Conservation (phyloP, 53 echinoderm and acorn worm genomes). For the Hippasteria phrygiana region DNA sequence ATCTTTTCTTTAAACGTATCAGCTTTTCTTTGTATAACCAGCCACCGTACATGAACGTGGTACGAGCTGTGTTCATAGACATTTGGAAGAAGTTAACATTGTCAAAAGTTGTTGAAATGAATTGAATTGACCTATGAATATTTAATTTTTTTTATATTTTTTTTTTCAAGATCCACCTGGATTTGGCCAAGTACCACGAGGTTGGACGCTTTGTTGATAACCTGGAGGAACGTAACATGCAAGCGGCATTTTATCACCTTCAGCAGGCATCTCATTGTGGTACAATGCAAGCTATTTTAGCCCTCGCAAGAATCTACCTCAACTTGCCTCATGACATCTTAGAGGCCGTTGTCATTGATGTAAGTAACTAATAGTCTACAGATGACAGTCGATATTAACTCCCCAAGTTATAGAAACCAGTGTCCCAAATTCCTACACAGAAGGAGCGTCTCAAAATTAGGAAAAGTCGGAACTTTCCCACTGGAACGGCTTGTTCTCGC, state of each 20-base stretch:
- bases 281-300: slow-evolving; percentile 80
- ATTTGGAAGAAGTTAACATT: too few species aligned
- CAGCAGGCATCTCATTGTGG: slow-evolving; percentile 86
- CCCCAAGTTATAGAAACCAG: background rate
- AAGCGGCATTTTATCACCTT: slow-evolving; percentile 90
- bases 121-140: too few species aligned
- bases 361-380: too few species aligned
- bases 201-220: slow-evolving; percentile 87
- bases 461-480: too few species aligned
- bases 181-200: slow-evolving; percentile 93
- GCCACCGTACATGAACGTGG: too few species aligned
- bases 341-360: slow-evolving; percentile 71
- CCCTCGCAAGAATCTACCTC: slow-evolving; percentile 80
- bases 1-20: too few species aligned
- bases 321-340: slow-evolving; percentile 86
- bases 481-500: too few species aligned
- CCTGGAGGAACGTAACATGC: slow-evolving; percentile 77
- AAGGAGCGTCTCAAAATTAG: too few species aligned
- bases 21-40: too few species aligned
- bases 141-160: background rate
- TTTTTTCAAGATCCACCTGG: slow-evolving; percentile 83
- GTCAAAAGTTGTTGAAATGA: too few species aligned
- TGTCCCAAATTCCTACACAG: too few species aligned
- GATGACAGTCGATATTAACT: background rate
- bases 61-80: too few species aligned